These are phyloP conservation scores for Sepiola atlantica DNA, from an alignment of 2,888 invertebrate species.

Conservation along the genomic window DNA sequence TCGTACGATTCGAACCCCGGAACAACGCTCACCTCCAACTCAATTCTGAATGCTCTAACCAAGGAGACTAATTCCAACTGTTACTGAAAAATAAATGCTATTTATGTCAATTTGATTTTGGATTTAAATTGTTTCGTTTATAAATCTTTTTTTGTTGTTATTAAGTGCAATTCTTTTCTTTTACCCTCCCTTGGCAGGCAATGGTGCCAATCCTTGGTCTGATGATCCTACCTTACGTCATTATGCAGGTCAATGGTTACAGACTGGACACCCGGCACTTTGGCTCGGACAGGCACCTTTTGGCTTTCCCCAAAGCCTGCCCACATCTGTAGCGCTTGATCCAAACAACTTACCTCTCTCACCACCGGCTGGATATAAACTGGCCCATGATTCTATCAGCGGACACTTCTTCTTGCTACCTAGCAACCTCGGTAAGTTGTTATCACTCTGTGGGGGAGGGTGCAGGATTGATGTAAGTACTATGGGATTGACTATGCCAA, in stretches of 20 bases:
- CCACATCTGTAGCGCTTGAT: constrained; percentile 53
- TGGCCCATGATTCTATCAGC: constrained; percentile 88
- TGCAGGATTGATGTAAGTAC: no score
- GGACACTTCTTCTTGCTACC: constrained; percentile 83
- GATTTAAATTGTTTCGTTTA: no score
- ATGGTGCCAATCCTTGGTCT: constrained; percentile 45
- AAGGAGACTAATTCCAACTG: no score
- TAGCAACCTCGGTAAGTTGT: constrained; percentile 47
- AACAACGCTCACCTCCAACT: no score
- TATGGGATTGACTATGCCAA: no score
- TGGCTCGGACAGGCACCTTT: constrained; percentile 66
- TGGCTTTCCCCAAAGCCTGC: constrained; percentile 52
- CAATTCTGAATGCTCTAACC: no score
- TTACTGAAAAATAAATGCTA: no score
- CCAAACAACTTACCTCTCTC: constrained; percentile 58
- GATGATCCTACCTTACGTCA: constrained; percentile 52
- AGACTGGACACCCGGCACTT: constrained; percentile 55
- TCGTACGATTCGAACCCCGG: no score
- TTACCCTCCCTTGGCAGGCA: neutral
- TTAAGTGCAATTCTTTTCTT: neutral
- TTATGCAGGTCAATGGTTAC: constrained; percentile 53
- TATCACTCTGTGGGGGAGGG: neutral
- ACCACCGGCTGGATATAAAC: constrained; percentile 88
- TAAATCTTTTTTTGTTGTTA: neutral
- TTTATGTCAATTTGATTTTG: no score